Percentiles rank a stretch among this genome's conserved stretches.
phyloP scores from a whole-genome alignment of 1,140 invertebrate species.

The Holotrichia oblita region DNA sequence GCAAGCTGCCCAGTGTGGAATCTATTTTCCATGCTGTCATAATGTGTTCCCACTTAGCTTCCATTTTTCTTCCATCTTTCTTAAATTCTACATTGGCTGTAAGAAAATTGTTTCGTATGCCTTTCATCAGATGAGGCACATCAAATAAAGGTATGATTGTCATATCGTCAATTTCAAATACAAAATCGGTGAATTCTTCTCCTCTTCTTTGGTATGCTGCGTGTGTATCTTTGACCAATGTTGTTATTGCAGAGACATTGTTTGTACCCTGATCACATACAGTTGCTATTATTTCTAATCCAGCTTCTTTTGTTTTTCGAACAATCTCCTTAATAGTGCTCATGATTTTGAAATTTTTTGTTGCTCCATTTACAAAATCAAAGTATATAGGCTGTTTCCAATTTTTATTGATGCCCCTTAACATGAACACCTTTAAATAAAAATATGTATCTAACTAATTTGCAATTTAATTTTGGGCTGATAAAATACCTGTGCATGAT shows the following conservation, averaged over 20 bases:
- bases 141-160: conserved; percentile 20
- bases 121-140: conserved; percentile 11
- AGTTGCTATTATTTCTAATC: conserved; percentile 3
- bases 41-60: conserved; percentile 15
- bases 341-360: neutral
- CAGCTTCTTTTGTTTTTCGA: neutral
- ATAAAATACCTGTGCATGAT: conserved; percentile 44
- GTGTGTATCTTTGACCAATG: neutral
- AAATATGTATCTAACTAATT: neutral
- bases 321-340: neutral
- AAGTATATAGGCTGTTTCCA: conserved; percentile 30
- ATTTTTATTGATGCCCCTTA: conserved; percentile 16
- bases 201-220: conserved; percentile 13
- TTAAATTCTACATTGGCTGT: neutral
- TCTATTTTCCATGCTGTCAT: neutral
- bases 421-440: conserved; percentile 19
- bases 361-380: conserved; percentile 7
- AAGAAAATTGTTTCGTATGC: conserved; percentile 14
- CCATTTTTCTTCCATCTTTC: neutral
- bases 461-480: neutral
- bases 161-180: conserved; percentile 1
- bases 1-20: neutral
- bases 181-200: neutral
- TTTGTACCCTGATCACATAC: conserved; percentile 17
- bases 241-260: neutral